phyloP scores from a whole-genome alignment of 2,797 vertebrate species.

The Fistularia tabacaria region DNA sequence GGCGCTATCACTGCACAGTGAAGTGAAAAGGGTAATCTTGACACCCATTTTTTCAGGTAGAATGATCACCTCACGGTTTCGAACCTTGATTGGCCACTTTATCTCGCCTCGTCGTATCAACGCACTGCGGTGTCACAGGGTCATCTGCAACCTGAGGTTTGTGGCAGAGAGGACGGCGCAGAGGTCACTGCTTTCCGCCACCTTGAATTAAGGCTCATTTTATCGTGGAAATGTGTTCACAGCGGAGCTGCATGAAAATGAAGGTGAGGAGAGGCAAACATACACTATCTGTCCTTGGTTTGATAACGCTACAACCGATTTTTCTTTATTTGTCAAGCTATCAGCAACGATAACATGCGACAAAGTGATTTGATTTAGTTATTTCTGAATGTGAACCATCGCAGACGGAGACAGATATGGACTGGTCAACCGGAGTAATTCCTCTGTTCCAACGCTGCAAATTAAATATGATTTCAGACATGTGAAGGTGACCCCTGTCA shows the following conservation, averaged over 20 bases:
- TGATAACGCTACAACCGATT: conserved; percentile 1
- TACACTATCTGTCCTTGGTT: neutral
- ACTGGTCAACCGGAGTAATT: conserved; percentile 68
- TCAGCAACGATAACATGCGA: conserved; percentile 18
- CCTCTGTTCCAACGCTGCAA: conserved; percentile 53
- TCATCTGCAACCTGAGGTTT: conserved; percentile 40
- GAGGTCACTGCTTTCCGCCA: conserved; percentile 39
- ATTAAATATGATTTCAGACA: conserved; percentile 78
- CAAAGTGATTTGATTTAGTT: conserved; percentile 53
- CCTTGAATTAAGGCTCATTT: conserved; percentile 53
- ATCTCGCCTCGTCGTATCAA: conserved; percentile 65
- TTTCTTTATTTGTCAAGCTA: conserved; percentile 19
- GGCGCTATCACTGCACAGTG: conserved; percentile 42
- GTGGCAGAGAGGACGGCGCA: conserved; percentile 37
- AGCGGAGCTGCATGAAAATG: conserved; percentile 33
- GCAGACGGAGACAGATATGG: conserved; percentile 48
- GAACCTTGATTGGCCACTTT: conserved; percentile 76
- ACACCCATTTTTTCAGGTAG: conserved; percentile 62
- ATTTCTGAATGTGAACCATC: conserved; percentile 39
- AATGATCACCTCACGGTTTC: conserved; percentile 69
- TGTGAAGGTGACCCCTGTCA: conserved; percentile 81
- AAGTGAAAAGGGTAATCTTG: conserved; percentile 59
- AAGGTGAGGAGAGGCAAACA: conserved; percentile 23
- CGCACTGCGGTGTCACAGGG: conserved; percentile 58
- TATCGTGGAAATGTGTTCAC: conserved; percentile 52